Evolutionary conservation across 2,888 invertebrate genomes (phyloP).

Genomic region (Stegana nigrithorax): DNA sequence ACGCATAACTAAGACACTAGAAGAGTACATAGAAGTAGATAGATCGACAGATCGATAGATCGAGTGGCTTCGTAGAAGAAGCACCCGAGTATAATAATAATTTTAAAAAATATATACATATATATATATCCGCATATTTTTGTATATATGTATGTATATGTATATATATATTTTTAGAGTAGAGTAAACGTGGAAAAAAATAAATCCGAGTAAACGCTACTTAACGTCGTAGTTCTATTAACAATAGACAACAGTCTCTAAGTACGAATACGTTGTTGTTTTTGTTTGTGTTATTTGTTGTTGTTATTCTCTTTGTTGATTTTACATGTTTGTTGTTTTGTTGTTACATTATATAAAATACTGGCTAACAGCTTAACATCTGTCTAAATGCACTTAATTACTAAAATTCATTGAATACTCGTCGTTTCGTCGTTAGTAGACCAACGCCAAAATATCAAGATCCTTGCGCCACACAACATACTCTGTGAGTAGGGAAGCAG

Average conservation of each 20-base stretch:
- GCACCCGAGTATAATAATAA: too few relatives aligned
- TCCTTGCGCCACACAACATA: too few relatives aligned
- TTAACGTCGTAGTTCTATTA: slow-evolving; percentile 57
- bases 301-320: not conserved
- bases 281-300: slow-evolving; percentile 29
- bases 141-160: slow-evolving; percentile 10
- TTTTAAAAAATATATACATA: too few relatives aligned
- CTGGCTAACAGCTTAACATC: slow-evolving; percentile 18
- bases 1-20: slow-evolving; percentile 54
- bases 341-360: slow-evolving; percentile 10
- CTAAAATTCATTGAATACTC: slow-evolving; percentile 28
- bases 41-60: too few relatives aligned
- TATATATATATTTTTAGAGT: not conserved
- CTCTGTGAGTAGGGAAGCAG: not conserved
- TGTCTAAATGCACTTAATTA: slow-evolving; percentile 36
- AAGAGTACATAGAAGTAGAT: slow-evolving; percentile 30
- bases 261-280: slow-evolving; percentile 60
- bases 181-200: slow-evolving; percentile 31
- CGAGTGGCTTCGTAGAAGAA: too few relatives aligned
- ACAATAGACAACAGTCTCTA: slow-evolving; percentile 62
- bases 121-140: too few relatives aligned
- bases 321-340: not conserved
- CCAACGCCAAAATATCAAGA: slow-evolving; percentile 41
- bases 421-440: slow-evolving; percentile 27
- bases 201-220: slow-evolving; percentile 60